Evolutionary conservation across 2,113 vertebrate species (phyloP).

Genomic region (Tragelaphus strepsiceros): DNA sequence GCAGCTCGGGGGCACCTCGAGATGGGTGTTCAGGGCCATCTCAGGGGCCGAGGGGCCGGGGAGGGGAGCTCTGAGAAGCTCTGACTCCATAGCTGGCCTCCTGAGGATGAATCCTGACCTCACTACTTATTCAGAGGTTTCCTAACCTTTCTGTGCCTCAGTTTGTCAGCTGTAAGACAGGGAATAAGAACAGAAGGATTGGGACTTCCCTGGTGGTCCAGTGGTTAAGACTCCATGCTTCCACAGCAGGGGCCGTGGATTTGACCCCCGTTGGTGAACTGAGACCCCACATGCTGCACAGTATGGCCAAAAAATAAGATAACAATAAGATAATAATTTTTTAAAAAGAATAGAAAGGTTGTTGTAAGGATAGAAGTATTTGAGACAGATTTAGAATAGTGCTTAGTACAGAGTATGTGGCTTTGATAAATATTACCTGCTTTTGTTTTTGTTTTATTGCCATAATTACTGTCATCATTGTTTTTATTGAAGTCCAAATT

Average conservation of each 20-base stretch:
- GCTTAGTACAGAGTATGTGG: neutral
- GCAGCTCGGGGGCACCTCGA: neutral
- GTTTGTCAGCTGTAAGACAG: neutral
- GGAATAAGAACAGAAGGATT: neutral
- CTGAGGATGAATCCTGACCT: neutral
- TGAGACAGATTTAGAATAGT: neutral
- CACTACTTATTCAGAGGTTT: neutral
- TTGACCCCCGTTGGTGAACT: neutral
- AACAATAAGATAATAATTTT: neutral
- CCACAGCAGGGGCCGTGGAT: neutral
- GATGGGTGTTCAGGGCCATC: neutral
- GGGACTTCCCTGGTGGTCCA: neutral
- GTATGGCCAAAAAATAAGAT: neutral
- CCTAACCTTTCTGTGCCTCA: neutral
- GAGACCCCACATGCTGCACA: neutral
- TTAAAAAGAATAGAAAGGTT: neutral
- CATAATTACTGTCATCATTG: neutral
- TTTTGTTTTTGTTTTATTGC: neutral
- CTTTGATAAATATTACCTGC: neutral
- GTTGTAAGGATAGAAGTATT: neutral
- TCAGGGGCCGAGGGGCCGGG: neutral
- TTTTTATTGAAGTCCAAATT: constrained; percentile 30
- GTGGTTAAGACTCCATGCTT: neutral
- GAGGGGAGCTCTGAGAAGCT: neutral
- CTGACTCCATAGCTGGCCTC: neutral